Evolutionary conservation across 2,888 invertebrate species (phyloP).

Genomic region (Neoitamus cyanurus): DNA sequence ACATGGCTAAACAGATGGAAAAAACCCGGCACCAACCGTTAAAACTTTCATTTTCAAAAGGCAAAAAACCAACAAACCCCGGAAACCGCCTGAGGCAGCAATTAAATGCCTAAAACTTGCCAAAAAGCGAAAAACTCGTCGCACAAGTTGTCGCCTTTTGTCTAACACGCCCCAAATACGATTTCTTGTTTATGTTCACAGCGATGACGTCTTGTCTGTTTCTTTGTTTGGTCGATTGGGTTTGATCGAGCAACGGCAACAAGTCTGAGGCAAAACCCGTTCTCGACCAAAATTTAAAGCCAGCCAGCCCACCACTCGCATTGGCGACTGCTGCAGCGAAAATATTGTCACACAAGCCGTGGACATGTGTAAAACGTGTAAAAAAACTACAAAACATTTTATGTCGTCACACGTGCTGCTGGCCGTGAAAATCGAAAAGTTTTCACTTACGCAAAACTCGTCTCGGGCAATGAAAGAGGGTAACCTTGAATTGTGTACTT

Average conservation of each 20-base stretch:
- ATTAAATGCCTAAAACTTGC: not conserved
- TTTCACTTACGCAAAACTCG: not conserved
- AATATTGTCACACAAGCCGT: not conserved
- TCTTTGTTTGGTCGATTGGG: not conserved
- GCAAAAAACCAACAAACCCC: not conserved
- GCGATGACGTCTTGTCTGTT: not conserved
- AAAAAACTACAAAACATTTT: not conserved
- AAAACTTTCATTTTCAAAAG: conserved; percentile 5
- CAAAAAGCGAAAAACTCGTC: not conserved
- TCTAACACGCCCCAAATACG: not conserved
- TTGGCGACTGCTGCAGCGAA: not conserved
- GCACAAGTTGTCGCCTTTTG: not conserved
- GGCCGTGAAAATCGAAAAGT: not conserved
- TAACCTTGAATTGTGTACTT: not conserved
- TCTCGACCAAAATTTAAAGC: not conserved
- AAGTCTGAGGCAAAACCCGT: not conserved
- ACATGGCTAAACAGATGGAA: not conserved
- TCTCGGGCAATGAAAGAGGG: not conserved
- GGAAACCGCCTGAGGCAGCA: not conserved
- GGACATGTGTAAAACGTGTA: not conserved
- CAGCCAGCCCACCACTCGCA: not conserved
- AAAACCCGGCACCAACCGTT: not conserved
- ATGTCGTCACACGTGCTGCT: not conserved
- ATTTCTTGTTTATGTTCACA: not conserved
- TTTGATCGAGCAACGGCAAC: not conserved